Base-by-base conservation (phyloP, 2,888 invertebrate species). In the Operophtera brumata region DNA sequence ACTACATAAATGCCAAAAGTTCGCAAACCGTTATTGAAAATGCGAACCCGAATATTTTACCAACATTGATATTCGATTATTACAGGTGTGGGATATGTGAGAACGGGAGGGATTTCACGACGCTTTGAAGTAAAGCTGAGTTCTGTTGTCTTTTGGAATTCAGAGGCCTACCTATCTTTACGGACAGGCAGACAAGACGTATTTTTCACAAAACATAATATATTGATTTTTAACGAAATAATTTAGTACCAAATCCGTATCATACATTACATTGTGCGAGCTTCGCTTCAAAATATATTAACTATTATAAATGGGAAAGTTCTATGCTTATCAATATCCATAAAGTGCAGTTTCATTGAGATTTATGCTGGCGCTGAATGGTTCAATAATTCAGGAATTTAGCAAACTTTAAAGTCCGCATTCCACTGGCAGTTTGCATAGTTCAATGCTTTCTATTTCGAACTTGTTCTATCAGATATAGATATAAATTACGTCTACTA, bases 21-120 rank as follows among this genome's bases (percentile, higher is more conserved):
- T 79, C 63, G 71, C 71, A 73, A 80, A 79, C 75, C 77, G 73
- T 83, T 82, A 80, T 83, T 81, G 79, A 76, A 82, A 80, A 77
- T 70, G 71, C 70, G 71, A 70, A 73, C 70, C 70, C 70, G 64
- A 77, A 80, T 81, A 80, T 78, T 78, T 79, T 75, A 73, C 70
- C 64, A 69, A 63, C 66, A 63, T 71, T 62, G 62, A 59, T 67
- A 70, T 62, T 61, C 60, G 59, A 64, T 64, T 64, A 59, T 66
- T 61, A 62, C 61, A 66, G 59, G 56, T 48, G 51, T 47, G 55
- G 61, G 58, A 55, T 61, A 58, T 48, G 48, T 48, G 48, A 53
- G 37, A 48, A 49, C 46, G 53, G 57, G 30, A 54, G 51, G 59
- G 57, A 65, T 61, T 59, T 59, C 50, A 49, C 41, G 59, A 41